phyloP scores from a whole-genome alignment of 2,888 invertebrate species.

The Synergus laeviventris region DNA sequence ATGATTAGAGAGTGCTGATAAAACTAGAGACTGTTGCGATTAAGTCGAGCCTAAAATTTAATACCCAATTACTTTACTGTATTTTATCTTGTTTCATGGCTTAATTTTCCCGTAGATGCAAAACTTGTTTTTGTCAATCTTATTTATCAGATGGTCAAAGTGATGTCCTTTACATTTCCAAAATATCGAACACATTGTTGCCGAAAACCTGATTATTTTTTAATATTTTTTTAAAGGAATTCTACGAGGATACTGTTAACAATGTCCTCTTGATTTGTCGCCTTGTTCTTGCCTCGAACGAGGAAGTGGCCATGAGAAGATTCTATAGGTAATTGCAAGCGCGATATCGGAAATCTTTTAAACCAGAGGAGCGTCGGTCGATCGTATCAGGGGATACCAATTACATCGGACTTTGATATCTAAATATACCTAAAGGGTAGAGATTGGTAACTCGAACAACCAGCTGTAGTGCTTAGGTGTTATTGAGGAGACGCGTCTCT shows the following conservation, averaged over 20 bases:
- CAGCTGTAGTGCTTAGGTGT: slow-evolving; percentile 39
- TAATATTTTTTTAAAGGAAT: too few relatives aligned
- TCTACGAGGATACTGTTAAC: slow-evolving; percentile 12
- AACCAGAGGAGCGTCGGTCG: slow-evolving; percentile 10
- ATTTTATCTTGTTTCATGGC: neutral
- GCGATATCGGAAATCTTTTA: slow-evolving; percentile 38
- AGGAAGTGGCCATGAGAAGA: slow-evolving; percentile 25
- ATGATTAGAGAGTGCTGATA: neutral
- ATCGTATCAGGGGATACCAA: slow-evolving; percentile 44
- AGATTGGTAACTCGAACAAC: slow-evolving; percentile 43
- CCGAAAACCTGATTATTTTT: too few relatives aligned
- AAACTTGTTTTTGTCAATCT: neutral
- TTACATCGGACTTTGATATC: slow-evolving; percentile 52
- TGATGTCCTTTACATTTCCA: too few relatives aligned
- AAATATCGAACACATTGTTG: too few relatives aligned
- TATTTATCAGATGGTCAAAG: neutral
- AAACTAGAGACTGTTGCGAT: neutral
- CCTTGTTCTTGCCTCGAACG: slow-evolving; percentile 9
- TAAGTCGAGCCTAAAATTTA: neutral
- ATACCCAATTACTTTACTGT: neutral
- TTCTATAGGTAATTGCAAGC: neutral
- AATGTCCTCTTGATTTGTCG: slow-evolving; percentile 25
- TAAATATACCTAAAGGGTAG: slow-evolving; percentile 50
- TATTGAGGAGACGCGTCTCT: slow-evolving; percentile 48
- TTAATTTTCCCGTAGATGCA: neutral